A percentile compares a stretch with the other conserved stretches of the same genome.
Evolutionary conservation across 2,113 vertebrate genomes (phyloP).

Genomic region (Poeciliopsis turrubarensis): DNA sequence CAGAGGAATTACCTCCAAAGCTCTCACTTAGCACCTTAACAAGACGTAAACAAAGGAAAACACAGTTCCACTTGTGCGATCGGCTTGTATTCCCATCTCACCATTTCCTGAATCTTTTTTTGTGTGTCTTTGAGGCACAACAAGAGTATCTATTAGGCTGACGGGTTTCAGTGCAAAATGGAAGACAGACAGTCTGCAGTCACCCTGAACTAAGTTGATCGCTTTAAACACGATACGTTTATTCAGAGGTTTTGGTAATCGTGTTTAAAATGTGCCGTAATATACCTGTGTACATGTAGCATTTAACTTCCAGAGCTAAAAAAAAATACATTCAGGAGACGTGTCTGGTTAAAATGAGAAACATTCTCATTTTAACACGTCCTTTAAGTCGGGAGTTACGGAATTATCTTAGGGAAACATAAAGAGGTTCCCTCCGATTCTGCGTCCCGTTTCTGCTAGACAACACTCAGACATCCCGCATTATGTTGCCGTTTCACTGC

Average conservation of each 20-base stretch:
- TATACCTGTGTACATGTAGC: neutral
- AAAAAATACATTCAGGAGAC: too few species aligned
- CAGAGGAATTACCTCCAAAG: constrained; percentile 33
- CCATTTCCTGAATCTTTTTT: constrained; percentile 13
- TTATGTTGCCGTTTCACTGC: too few species aligned
- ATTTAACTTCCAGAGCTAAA: too few species aligned
- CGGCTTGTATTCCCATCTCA: constrained; percentile 26
- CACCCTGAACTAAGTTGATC: neutral
- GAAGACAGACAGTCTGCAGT: neutral
- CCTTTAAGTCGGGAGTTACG: too few species aligned
- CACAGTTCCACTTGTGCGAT: constrained; percentile 25
- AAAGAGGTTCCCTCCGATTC: too few species aligned
- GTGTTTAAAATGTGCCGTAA: neutral
- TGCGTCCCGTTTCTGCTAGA: too few species aligned
- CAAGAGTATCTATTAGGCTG: constrained; percentile 9
- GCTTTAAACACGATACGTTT: neutral
- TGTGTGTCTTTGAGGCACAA: constrained; percentile 20
- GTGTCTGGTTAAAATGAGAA: too few species aligned
- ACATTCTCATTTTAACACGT: too few species aligned
- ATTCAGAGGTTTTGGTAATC: too few species aligned
- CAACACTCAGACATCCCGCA: too few species aligned
- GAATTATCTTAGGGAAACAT: too few species aligned
- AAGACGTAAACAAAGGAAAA: constrained; percentile 47
- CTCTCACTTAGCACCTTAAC: constrained; percentile 26
- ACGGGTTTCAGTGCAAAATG: constrained; percentile 22